Evolutionary conservation across 2,113 vertebrate genomes (phyloP).

Genomic region (Pygoscelis adeliae): DNA sequence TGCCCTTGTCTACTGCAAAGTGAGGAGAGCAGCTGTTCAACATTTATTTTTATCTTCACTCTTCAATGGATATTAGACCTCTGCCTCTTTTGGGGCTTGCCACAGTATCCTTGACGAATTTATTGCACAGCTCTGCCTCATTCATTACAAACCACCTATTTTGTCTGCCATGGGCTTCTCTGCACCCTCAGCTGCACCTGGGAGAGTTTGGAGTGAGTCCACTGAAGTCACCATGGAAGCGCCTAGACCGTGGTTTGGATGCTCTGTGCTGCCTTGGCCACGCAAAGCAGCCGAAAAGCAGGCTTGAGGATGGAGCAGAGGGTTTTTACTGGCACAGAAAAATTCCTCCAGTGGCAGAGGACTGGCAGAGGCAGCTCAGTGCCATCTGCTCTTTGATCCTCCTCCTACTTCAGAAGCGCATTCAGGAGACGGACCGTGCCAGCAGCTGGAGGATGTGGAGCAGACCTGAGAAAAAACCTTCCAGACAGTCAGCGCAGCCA

Average conservation of each 20-base stretch:
- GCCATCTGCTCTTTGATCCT: neutral
- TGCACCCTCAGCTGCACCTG: neutral
- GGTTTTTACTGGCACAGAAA: neutral
- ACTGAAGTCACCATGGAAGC: neutral
- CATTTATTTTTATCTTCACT: conserved; percentile 53
- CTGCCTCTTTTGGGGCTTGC: neutral
- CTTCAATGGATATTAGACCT: conserved; percentile 15
- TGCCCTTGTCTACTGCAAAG: conserved; percentile 25
- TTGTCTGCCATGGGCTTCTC: neutral
- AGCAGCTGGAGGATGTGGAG: neutral
- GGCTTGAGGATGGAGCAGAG: neutral
- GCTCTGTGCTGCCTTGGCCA: neutral
- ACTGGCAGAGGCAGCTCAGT: neutral
- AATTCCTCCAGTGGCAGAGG: neutral
- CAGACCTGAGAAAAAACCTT: neutral
- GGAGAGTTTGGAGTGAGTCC: neutral
- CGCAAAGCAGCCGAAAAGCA: neutral
- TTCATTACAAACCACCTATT: neutral
- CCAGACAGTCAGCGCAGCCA: neutral
- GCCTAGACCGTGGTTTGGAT: neutral
- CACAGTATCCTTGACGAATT: neutral
- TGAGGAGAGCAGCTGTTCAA: conserved; percentile 39
- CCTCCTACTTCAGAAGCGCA: neutral
- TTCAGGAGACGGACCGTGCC: neutral
- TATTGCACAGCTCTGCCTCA: neutral